Base-by-base conservation (phyloP, 2,797 vertebrate species). In the Monodelphis domestica region DNA sequence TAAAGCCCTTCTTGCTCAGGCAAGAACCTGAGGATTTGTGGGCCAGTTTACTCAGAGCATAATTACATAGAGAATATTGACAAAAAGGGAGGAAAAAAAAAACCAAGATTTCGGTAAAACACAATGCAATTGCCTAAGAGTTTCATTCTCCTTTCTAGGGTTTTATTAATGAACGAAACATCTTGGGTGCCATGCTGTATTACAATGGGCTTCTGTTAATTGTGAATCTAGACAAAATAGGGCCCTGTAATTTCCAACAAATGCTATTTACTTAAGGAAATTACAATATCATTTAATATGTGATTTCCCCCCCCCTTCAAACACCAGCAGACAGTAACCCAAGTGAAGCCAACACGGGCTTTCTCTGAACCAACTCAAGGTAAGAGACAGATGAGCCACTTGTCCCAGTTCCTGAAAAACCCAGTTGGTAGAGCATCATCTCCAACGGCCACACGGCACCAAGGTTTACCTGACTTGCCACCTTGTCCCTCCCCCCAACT, bases 201-300 rank as follows among this genome's bases (percentile, higher is more conserved):
- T 98, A 98, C 97, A 97, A 97, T 98, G 96, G 94, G 97, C 97
- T 98, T 95, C 94, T 92, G 94, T 96, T 95, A 96, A 94, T 96
- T 94, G 87, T 94, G 90, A 95, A 92, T 96, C 95, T 96, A 95
- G 92, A 97, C 92, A 96, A 97, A 97, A 92, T 50, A 94, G 92
- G 91, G 89, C 92, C 89, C 93, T 96, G 96, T 93, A 92, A 96
- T 88, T 97, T 96, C 96, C 98, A 96, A 53, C 52, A 96, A 97
- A 98, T 91, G 52, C 95, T 92, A 94, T 95, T 97, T 97, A 92
- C 92, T 97, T 95, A 95, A 95, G 96, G 96, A 97, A 50, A 95
- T 45, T 90, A 95, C 70, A 94, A 88, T 50, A 78, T 91, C 90
- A 96, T 94, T 95, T 97, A 97, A 97, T n/a, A 93, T 88, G 97